Percentiles rank a stretch among this genome's conserved stretches.
Evolutionary conservation across 2,888 invertebrate genomes (phyloP).

Genomic region (Mythimna lalbum): DNA sequence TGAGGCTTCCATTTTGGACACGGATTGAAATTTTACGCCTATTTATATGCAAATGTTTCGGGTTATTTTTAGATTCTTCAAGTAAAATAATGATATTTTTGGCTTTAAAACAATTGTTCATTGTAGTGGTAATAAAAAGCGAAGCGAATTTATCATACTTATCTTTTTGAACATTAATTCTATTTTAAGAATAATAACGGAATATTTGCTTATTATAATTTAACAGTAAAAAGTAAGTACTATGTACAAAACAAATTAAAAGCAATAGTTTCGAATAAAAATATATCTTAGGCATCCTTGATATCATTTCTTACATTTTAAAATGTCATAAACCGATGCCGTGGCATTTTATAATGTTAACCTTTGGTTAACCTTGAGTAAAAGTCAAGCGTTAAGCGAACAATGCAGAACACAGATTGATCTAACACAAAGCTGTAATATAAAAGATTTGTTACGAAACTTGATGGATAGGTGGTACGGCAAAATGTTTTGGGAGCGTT

Average conservation of each 20-base stretch:
- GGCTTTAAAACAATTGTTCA: conserved; percentile 43
- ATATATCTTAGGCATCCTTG: conserved; percentile 39
- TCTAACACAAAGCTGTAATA: conserved; percentile 63
- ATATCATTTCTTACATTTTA: conserved; percentile 56
- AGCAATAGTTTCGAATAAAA: conserved; percentile 42
- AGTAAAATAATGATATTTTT: conserved; percentile 30
- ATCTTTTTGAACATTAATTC: neutral
- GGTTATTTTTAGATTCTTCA: conserved; percentile 51
- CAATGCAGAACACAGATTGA: conserved; percentile 66
- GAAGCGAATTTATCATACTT: neutral
- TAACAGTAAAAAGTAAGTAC: neutral
- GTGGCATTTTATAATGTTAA: conserved; percentile 63
- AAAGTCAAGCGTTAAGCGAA: conserved; percentile 66
- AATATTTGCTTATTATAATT: neutral
- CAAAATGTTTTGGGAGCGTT: conserved; percentile 53
- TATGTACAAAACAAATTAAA: neutral
- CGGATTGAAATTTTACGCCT: conserved; percentile 55
- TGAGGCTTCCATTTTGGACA: conserved; percentile 36
- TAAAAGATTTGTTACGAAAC: conserved; percentile 67
- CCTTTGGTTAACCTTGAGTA: conserved; percentile 66
- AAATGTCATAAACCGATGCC: conserved; percentile 62
- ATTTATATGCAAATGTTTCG: conserved; percentile 55
- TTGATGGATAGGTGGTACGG: conserved; percentile 67
- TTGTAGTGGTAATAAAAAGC: neutral
- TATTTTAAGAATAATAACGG: neutral